phyloP scores from a whole-genome alignment of 2,113 vertebrate genomes.

The Hemiprocne comata region DNA sequence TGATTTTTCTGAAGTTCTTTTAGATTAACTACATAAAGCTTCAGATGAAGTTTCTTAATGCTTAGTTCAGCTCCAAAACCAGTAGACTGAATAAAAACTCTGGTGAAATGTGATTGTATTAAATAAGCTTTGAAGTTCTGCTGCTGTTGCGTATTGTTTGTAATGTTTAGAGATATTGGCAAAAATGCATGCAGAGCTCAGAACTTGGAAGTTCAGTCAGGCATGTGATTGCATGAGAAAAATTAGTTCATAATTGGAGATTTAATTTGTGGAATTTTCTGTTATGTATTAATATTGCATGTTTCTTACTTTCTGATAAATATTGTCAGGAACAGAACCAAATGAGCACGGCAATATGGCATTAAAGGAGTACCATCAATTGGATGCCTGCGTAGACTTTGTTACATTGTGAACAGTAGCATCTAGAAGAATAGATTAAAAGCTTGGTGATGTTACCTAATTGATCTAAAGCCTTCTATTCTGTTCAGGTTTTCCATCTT shows the following conservation, averaged over 20 bases:
- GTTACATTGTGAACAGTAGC: not conserved
- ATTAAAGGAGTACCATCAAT: not conserved
- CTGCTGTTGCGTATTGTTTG: not conserved
- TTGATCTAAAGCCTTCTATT: not conserved
- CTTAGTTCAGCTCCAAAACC: slow-evolving; percentile 40
- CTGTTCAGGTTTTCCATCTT: not conserved
- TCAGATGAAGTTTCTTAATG: not conserved
- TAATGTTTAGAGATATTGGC: not conserved
- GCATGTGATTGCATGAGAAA: not conserved
- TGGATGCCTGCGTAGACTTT: not conserved
- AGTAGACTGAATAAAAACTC: slow-evolving; percentile 25
- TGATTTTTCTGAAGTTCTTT: not conserved
- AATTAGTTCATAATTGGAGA: not conserved
- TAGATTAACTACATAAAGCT: slow-evolving; percentile 50
- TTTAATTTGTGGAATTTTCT: not conserved
- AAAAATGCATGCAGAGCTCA: not conserved
- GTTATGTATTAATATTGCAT: not conserved
- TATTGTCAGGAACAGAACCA: not conserved
- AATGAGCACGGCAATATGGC: not conserved
- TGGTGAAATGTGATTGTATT: not conserved
- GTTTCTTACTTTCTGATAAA: not conserved
- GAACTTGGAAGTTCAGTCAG: not conserved
- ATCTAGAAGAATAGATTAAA: not conserved
- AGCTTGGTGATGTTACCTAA: not conserved
- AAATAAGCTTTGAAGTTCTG: not conserved